Base-by-base conservation (phyloP, 2,888 invertebrate genomes). In the Tachystola acroxantha region DNA sequence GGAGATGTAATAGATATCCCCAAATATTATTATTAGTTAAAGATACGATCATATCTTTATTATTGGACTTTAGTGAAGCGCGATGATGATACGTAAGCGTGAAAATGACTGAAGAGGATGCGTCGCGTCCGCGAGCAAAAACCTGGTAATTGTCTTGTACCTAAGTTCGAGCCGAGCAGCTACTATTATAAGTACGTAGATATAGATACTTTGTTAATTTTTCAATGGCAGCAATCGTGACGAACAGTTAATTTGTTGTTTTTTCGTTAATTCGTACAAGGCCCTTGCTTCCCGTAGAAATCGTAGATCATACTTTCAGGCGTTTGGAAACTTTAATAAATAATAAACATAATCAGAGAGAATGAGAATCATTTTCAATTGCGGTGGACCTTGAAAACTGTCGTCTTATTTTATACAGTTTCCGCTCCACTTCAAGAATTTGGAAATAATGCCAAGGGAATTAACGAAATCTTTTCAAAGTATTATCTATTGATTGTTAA, bases 351-450 rank as follows among this genome's bases (percentile, higher is more conserved):
- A 10, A 24, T 25, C 14, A 14, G 7, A 26, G 5, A 14, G 10
- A 14, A 20, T 27, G 20, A 33, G 20, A 33, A 22, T 22, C 22
- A 31, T 28, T 38, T 25, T 31, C 24, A 10, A 29, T 32, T 34
- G 42, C 42, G 44, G 38, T 32, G 39, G 57, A 60, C 74, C 72
- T 71, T 76, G 69, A 57, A 53, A 45, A 49, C 37, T 39, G 36
- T 40, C 36, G 34, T 36, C 14, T 7, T 39, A 40, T 40, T 42
- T 39, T 45, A 16, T 16, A n/a, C n/a, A 48, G 46, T 72, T 70
- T 75, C 61, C 64, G 68, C 71, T 71, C 69, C 62, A 69, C 46
- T 75, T 70, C 46, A 55, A 45, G 40, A 48, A 63, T 71, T 68
- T 60, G 54, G 64, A 64, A 69, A 68, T 48, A 49, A 48, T 40